These are phyloP conservation scores for Corticium candelabrum DNA, from an alignment of 37 sponge, comb jelly and placozoan species.

Conservation along the genomic window DNA sequence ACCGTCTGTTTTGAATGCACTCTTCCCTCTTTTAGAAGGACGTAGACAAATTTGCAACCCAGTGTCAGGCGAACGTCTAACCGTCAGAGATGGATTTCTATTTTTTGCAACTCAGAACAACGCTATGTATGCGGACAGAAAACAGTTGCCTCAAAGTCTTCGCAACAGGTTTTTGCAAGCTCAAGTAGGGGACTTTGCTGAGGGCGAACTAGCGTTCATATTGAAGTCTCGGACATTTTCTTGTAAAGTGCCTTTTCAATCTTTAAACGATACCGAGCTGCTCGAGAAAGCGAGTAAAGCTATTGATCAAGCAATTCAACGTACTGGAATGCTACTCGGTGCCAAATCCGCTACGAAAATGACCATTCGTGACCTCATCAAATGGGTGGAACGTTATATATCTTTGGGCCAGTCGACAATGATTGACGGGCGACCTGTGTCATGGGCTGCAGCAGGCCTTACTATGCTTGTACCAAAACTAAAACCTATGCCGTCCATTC, in stretches of 20 bases:
- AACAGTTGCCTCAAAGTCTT: background rate
- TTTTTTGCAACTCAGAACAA: constrained; percentile 3
- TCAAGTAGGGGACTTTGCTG: background rate
- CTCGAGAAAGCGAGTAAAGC: background rate
- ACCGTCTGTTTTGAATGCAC: background rate
- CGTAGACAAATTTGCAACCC: background rate
- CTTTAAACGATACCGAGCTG: no score
- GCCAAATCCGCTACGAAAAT: background rate
- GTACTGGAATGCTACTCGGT: background rate
- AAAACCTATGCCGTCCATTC: no score
- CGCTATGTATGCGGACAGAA: background rate
- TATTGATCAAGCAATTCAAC: background rate
- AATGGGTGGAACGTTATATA: background rate
- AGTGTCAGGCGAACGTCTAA: background rate
- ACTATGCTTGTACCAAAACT: background rate
- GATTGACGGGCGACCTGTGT: no score
- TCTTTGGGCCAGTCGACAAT: background rate
- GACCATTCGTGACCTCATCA: background rate
- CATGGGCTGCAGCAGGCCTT: no score
- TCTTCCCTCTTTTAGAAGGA: background rate
- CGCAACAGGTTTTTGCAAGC: background rate
- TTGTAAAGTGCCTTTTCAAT: background rate
- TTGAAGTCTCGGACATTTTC: background rate
- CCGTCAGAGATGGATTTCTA: background rate
- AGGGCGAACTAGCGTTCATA: background rate